phyloP scores from a whole-genome alignment of 2,888 invertebrate species.

The Andrena haemorrhoa region DNA sequence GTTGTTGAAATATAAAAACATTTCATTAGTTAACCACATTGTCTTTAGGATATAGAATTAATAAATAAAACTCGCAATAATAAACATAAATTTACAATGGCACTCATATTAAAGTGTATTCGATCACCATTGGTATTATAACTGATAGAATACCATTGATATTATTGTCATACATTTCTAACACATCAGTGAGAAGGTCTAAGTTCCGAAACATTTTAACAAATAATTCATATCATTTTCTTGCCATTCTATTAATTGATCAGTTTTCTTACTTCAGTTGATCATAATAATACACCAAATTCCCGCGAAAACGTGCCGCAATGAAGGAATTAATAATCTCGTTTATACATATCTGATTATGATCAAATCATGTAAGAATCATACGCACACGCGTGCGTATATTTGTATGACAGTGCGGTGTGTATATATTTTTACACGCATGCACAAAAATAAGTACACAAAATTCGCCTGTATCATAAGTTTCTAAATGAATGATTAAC shows the following conservation, averaged over 20 bases:
- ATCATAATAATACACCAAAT: not conserved
- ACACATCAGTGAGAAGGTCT: not conserved
- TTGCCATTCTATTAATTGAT: not conserved
- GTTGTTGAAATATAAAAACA: conserved; percentile 48
- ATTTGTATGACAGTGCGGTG: conserved; percentile 9
- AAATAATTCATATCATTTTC: conserved; percentile 1
- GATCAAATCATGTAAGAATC: not conserved
- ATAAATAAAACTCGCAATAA: conserved; percentile 8
- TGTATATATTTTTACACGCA: conserved; percentile 33
- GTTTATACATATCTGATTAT: not conserved
- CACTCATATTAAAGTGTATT: conserved; percentile 4
- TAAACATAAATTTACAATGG: conserved; percentile 9
- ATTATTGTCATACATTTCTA: conserved; percentile 18
- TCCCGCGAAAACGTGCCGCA: not conserved
- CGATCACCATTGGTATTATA: conserved; percentile 19
- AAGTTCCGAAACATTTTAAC: conserved; percentile 33
- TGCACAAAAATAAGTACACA: conserved; percentile 18
- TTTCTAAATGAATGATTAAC: conserved; percentile 38
- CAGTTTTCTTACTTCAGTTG: not conserved
- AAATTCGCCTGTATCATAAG: conserved; percentile 1
- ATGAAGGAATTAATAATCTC: not conserved
- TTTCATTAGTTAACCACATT: conserved; percentile 76
- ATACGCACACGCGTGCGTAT: not conserved
- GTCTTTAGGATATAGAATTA: conserved; percentile 68
- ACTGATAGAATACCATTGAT: conserved; percentile 4